phyloP scores from a whole-genome alignment of 2,888 invertebrate genomes.

The Lacanobia oleracea region DNA sequence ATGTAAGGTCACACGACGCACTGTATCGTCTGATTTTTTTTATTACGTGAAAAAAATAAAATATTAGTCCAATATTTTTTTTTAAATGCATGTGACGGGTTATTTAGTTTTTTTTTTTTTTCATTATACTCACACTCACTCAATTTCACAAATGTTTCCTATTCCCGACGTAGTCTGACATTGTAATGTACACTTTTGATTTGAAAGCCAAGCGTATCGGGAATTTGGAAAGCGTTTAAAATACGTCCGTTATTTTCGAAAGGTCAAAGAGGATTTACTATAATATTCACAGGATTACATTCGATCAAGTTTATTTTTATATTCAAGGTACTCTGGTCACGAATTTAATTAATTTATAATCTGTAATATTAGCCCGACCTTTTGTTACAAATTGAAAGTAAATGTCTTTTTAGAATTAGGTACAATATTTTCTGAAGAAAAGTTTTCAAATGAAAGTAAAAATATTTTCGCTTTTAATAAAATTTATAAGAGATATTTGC shows the following conservation, averaged over 20 bases:
- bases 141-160: no score
- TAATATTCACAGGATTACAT: slow-evolving; percentile 30
- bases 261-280: slow-evolving; percentile 11
- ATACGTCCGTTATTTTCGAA: not conserved
- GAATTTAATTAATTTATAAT: slow-evolving; percentile 53
- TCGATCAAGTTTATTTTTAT: slow-evolving; percentile 10
- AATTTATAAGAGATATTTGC: not conserved
- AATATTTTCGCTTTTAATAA: not conserved
- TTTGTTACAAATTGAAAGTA: slow-evolving; percentile 35
- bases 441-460: not conserved
- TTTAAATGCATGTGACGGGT: no score
- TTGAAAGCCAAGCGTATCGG: not conserved
- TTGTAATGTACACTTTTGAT: not conserved
- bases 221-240: not conserved
- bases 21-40: no score
- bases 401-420: slow-evolving; percentile 8
- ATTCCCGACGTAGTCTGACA: no score
- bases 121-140: no score
- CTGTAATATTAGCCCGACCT: slow-evolving; percentile 13
- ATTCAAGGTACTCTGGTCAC: slow-evolving; percentile 18
- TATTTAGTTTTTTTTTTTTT: no score
- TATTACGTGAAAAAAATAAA: no score
- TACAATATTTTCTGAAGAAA: not conserved
- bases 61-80: no score
- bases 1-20: no score